Evolutionary conservation across 1,140 invertebrate genomes (phyloP), one percentile per base, ranked within the genome.

Genomic region (Akabosia matsudoensis): DNA sequence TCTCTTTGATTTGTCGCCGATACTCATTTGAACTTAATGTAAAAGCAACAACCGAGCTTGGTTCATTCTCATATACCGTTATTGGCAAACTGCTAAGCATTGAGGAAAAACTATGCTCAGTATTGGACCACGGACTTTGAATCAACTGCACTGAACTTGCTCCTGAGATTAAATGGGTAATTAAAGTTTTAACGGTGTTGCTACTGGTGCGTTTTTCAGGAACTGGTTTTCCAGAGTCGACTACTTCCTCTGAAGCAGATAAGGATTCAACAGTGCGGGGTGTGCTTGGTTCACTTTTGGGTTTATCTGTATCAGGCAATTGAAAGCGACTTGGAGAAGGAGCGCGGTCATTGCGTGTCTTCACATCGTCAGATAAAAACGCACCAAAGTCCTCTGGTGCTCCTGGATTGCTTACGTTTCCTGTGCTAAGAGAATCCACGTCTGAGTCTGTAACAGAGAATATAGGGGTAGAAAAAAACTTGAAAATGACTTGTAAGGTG

Each of bases 11-110:
- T 87, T 84, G 51, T 31, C 87, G 88, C 75, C 90, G 90, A 81
- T 94, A 94, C 51, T 93, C 92, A 26, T 84, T 82, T 0, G 91
- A 92, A 74, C 90, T 88, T 0, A 97, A 83, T 3, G 93, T 89
- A 83, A 94, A 95, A 0, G 95, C 92, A 75, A 97, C 93, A 67
- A 97, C 92, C 0, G 95, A 96, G 79, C 93, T 95, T 0, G 92
- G 91, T 84, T 97, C 94, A 18, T 89, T 88, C 83, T 96, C 94
- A 79, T 92, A 91, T 0, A 97, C 91, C 14, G 93, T 87, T 10
- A 96, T 87, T 0, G 92, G 92, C 22, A 92, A 88, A 37, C 87
- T 86, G 10, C 88, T 83, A 34, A 88, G 86, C 51, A 85, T 75
- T 0, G 88, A 82, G 24, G 87, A 81, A 0, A 88, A 85, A 81